phyloP scores from a whole-genome alignment of 2,888 invertebrate species.

The Tiliacea citrago region DNA sequence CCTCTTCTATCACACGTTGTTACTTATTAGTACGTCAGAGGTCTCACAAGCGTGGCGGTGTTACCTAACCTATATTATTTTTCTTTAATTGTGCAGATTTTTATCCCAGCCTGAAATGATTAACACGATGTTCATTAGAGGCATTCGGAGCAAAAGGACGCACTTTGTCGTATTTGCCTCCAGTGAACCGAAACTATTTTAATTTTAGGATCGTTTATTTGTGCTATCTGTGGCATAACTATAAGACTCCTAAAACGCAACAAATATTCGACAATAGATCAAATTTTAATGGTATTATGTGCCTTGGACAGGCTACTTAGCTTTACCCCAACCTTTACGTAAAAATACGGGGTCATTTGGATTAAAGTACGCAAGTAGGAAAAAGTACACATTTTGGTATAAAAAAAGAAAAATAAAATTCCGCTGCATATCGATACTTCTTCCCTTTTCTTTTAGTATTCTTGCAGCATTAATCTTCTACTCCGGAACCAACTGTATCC shows the following conservation, averaged over 20 bases:
- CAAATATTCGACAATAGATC: not conserved
- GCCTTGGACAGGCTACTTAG: too few relatives aligned
- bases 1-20: not conserved
- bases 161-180: not conserved
- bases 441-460: too few relatives aligned
- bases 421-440: too few relatives aligned
- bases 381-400: not conserved
- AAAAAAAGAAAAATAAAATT: not conserved
- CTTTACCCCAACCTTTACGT: not conserved
- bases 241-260: not conserved
- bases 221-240: not conserved
- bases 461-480: not conserved
- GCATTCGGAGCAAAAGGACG: not conserved
- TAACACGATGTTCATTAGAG: too few relatives aligned
- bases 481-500: not conserved
- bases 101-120: not conserved
- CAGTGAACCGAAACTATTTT: not conserved
- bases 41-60: not conserved
- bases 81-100: not conserved
- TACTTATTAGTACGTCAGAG: not conserved
- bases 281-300: too few relatives aligned
- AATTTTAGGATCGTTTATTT: not conserved
- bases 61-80: constrained; percentile 10
- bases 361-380: not conserved
- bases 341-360: not conserved